phyloP scores from a whole-genome alignment of 2,113 vertebrate genomes.

The Spilogale gracilis region DNA sequence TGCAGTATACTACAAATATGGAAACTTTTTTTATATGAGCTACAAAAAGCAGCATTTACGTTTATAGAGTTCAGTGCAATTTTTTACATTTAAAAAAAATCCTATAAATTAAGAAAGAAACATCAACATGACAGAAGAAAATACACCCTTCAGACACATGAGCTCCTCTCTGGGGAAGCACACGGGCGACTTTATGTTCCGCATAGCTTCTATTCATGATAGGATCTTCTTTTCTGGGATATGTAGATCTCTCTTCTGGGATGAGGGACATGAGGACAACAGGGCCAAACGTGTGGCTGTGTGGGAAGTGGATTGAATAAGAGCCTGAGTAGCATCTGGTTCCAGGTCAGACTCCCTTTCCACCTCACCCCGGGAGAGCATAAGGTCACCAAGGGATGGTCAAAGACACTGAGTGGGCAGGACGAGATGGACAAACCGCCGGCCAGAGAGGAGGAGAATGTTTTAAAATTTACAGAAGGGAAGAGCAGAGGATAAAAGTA shows the following conservation, averaged over 20 bases:
- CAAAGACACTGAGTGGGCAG: constrained; percentile 62
- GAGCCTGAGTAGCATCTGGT: constrained; percentile 68
- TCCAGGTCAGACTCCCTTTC: constrained; percentile 62
- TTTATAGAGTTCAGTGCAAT: constrained; percentile 99
- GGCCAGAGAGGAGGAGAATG: constrained; percentile 59
- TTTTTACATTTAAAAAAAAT: constrained; percentile 91
- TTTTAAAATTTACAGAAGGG: constrained; percentile 59
- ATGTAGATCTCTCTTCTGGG: constrained; percentile 62
- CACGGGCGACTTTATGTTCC: constrained; percentile 58
- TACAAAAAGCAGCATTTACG: constrained; percentile 95
- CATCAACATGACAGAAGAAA: constrained; percentile 87
- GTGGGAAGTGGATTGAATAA: constrained; percentile 42
- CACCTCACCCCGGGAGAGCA: constrained; percentile 36
- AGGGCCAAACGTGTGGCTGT: constrained; percentile 56
- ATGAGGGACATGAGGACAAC: constrained; percentile 40
- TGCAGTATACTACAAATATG: constrained; percentile 98
- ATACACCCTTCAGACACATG: constrained; percentile 71
- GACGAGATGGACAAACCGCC: constrained; percentile 57
- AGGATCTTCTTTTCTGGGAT: constrained; percentile 68
- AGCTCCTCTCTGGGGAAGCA: constrained; percentile 58
- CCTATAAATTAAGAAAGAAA: constrained; percentile 91
- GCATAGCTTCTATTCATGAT: constrained; percentile 80
- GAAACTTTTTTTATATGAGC: constrained; percentile 93
- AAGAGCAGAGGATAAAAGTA: constrained; percentile 60
- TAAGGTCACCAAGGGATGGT: constrained; percentile 52